A percentile compares a stretch with the other conserved stretches of the same genome.
Conservation (phyloP, 2,888 invertebrate genomes). For the Drosophila kambysellisi region DNA sequence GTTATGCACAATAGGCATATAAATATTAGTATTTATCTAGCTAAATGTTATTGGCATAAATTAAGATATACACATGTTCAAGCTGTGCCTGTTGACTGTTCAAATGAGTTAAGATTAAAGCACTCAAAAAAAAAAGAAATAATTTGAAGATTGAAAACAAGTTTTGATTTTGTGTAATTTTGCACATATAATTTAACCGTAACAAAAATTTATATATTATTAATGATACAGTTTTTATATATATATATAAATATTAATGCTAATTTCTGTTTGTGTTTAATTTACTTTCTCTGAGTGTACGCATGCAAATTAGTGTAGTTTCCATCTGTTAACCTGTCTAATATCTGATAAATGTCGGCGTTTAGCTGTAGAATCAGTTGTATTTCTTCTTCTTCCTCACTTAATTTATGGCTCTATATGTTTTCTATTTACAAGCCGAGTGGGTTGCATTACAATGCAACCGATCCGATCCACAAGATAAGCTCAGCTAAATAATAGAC, state of each 20-base stretch:
- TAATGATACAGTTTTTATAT: neutral
- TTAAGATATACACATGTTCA: constrained; percentile 24
- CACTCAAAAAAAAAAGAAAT: constrained; percentile 2
- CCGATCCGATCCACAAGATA: constrained; percentile 17
- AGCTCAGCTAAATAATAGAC: neutral
- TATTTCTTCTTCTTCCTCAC: neutral
- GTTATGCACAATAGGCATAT: constrained; percentile 60
- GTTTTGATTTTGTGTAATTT: neutral
- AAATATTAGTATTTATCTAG: constrained; percentile 60
- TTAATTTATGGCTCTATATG: constrained; percentile 11
- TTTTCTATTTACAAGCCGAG: neutral
- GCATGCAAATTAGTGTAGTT: constrained; percentile 1
- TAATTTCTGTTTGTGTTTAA: too few species aligned
- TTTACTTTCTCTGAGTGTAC: constrained; percentile 8
- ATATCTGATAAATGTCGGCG: neutral
- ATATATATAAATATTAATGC: neutral
- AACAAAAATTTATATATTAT: neutral
- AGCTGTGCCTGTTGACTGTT: constrained; percentile 12
- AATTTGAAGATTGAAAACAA: neutral
- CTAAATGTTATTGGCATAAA: constrained; percentile 36
- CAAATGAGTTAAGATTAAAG: neutral
- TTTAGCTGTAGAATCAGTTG: constrained; percentile 10
- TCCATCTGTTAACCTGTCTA: neutral
- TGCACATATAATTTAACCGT: neutral
- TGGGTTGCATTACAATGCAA: constrained; percentile 15